phyloP scores from a whole-genome alignment of 2,888 invertebrate species.

The Empis stercorea region DNA sequence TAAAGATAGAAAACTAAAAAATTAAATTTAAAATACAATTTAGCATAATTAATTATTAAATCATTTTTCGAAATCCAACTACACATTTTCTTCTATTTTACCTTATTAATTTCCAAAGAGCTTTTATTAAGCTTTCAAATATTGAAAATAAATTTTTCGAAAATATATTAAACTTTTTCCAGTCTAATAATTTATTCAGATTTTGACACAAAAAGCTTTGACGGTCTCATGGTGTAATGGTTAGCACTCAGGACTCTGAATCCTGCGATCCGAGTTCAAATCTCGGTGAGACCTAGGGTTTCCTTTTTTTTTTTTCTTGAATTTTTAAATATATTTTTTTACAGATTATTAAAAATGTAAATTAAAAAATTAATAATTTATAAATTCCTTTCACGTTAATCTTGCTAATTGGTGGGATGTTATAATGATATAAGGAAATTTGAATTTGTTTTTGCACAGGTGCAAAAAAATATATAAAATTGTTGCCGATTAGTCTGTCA shows the following conservation, averaged over 20 bases:
- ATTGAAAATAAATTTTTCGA: slow-evolving; percentile 4
- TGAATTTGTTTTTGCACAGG: slow-evolving; percentile 1
- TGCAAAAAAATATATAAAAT: not conserved
- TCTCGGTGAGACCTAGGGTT: slow-evolving; percentile 36
- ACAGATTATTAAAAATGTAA: no score
- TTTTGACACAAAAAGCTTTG: slow-evolving; percentile 4
- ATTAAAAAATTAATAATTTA: no score
- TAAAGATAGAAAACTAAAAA: no score
- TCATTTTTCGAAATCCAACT: no score
- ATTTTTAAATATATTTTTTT: slow-evolving; percentile 3
- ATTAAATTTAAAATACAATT: no score
- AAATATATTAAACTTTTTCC: not conserved
- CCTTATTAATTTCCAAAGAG: no score
- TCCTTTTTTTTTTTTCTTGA: slow-evolving; percentile 2
- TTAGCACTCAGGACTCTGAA: slow-evolving; percentile 43
- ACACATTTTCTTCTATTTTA: no score
- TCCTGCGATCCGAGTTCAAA: slow-evolving; percentile 39
- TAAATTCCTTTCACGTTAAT: no score
- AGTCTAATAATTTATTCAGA: not conserved
- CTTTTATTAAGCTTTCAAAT: no score
- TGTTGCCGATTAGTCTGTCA: slow-evolving; percentile 5
- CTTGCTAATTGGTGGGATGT: no score
- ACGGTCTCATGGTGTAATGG: slow-evolving; percentile 42
- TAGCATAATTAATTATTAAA: no score
- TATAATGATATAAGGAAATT: no score